Percentiles rank a stretch among this genome's conserved stretches.
These are phyloP conservation scores for Salvator merianae DNA, from an alignment of 2,113 vertebrate genomes.

Conservation along the genomic window DNA sequence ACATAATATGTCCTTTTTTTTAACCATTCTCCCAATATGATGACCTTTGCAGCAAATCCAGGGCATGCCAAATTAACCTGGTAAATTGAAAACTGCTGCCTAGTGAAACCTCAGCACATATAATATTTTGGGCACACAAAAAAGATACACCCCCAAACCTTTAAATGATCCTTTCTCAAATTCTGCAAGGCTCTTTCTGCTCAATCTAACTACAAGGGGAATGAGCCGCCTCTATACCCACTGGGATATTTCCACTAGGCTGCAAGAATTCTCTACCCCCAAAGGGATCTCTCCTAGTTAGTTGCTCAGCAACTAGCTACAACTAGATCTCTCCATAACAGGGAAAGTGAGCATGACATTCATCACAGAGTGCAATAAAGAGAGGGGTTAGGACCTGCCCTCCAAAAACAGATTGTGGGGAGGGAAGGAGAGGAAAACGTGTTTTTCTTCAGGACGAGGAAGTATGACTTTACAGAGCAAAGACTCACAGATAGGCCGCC, in stretches of 20 bases:
- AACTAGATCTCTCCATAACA: conserved; percentile 8
- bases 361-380: conserved; percentile 4
- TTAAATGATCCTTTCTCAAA: neutral
- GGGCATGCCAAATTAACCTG: neutral
- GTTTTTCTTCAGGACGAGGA: too few species aligned
- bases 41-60: neutral
- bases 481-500: conserved; percentile 90
- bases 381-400: neutral
- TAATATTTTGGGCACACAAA: neutral
- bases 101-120: neutral
- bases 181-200: neutral
- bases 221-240: neutral
- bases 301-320: conserved; percentile 34
- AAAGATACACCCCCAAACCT: neutral
- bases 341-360: neutral
- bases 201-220: neutral
- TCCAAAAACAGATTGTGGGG: neutral
- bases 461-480: neutral
- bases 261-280: conserved; percentile 23
- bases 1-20: neutral
- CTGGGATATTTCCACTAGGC: neutral
- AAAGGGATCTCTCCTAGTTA: conserved; percentile 18
- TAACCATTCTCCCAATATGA: neutral
- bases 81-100: neutral
- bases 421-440: neutral